A percentile compares a stretch with the other conserved stretches of the same genome.
These are phyloP conservation scores for Macropus fuliginosus DNA, from an alignment of 2,797 vertebrate genomes.

Conservation along the genomic window DNA sequence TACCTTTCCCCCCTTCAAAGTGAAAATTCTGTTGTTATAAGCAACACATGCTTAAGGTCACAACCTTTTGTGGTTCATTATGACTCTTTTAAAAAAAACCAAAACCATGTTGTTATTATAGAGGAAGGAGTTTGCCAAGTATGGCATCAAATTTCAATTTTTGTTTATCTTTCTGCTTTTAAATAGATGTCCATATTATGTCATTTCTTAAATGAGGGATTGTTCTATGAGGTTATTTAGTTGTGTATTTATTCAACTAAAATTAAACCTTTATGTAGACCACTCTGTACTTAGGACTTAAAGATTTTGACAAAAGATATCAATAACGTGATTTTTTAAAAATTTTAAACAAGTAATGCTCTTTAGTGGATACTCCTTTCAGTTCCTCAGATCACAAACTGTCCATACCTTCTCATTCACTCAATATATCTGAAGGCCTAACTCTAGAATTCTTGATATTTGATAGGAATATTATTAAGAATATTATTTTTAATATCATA, in stretches of 20 bases:
- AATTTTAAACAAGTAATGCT: slow-evolving; percentile 6
- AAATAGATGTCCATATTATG: slow-evolving; percentile 12
- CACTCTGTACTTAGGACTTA: slow-evolving; percentile 29
- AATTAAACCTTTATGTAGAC: slow-evolving; percentile 31
- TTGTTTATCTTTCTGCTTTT: slow-evolving; percentile 63
- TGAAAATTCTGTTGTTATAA: slow-evolving; percentile 66
- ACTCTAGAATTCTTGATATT: not conserved
- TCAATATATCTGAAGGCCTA: not conserved
- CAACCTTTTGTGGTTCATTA: slow-evolving; percentile 56
- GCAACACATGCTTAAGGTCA: slow-evolving; percentile 53
- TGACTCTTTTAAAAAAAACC: slow-evolving; percentile 60
- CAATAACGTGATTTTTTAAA: slow-evolving; percentile 32
- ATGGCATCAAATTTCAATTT: slow-evolving; percentile 39
- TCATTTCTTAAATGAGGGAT: slow-evolving; percentile 31
- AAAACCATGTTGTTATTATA: slow-evolving; percentile 50
- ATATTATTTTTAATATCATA: not conserved
- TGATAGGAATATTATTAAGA: not conserved
- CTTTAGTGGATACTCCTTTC: not conserved
- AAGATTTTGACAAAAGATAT: slow-evolving; percentile 37
- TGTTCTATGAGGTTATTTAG: not conserved
- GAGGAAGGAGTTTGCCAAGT: slow-evolving; percentile 63
- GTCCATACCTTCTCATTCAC: not conserved
- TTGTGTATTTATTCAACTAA: slow-evolving; percentile 38
- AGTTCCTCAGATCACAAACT: not conserved
- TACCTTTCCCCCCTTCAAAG: slow-evolving; percentile 49